Conservation (phyloP, 2,888 invertebrate genomes). For the Lasius platythorax region DNA sequence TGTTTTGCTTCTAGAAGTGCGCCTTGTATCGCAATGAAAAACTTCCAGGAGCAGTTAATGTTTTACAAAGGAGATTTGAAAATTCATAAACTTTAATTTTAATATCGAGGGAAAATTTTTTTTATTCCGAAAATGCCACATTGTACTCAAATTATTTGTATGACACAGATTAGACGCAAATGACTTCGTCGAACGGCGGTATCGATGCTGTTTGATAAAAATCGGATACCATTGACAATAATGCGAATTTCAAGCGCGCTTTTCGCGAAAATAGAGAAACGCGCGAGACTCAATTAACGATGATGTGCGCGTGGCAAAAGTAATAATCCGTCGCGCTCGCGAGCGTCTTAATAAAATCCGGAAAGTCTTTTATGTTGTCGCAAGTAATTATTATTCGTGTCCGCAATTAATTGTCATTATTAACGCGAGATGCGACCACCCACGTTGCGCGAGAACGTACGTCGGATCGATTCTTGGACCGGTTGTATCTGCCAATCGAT, state of each 20-base stretch:
- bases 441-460: constrained; percentile 34
- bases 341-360: background rate
- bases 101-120: background rate
- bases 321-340: constrained; percentile 9
- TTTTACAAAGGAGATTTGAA: background rate
- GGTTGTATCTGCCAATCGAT: constrained; percentile 41
- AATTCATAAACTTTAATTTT: background rate
- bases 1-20: background rate
- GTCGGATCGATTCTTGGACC: constrained; percentile 14
- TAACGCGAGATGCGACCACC: constrained; percentile 56
- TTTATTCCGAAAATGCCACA: background rate
- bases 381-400: constrained; percentile 31
- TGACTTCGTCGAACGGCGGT: background rate
- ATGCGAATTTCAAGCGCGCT: background rate
- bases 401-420: constrained; percentile 49
- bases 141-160: background rate
- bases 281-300: constrained; percentile 10
- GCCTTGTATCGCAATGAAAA: background rate
- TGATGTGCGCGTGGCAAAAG: background rate
- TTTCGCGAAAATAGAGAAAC: constrained; percentile 2
- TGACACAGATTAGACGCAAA: background rate
- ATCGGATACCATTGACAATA: background rate
- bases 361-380: constrained; percentile 19
- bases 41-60: background rate
- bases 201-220: background rate